These are phyloP conservation scores for Eristalis intricaria DNA, from an alignment of 2,888 invertebrate genomes.

Conservation along the genomic window DNA sequence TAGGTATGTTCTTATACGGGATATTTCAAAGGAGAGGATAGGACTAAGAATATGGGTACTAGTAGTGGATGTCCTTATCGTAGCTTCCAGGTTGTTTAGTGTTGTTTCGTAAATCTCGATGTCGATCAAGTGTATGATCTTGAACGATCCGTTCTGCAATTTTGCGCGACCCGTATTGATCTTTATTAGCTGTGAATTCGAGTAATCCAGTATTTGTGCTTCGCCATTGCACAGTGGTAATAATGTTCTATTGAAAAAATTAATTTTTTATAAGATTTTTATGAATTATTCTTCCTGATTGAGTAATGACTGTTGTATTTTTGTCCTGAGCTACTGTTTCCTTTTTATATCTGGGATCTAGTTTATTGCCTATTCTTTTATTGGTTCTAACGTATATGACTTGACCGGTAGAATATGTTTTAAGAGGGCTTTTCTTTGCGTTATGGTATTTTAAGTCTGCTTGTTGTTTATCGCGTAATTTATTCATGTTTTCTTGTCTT, in stretches of 20 bases:
- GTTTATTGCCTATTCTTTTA: constrained; percentile 10
- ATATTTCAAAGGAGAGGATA: constrained; percentile 29
- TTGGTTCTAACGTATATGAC: constrained; percentile 16
- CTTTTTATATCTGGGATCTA: constrained; percentile 14
- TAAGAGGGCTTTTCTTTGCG: constrained; percentile 32
- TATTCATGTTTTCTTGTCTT: constrained; percentile 24
- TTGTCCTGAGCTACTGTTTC: constrained; percentile 2
- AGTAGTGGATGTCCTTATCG: constrained; percentile 11
- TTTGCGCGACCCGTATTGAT: constrained; percentile 41
- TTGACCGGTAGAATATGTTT: constrained; percentile 36
- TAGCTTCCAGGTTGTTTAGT: constrained; percentile 26
- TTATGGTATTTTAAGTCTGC: constrained; percentile 55
- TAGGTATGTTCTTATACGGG: constrained; percentile 11
- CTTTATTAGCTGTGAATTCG: constrained; percentile 42
- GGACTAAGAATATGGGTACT: constrained; percentile 31
- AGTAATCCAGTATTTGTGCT: constrained; percentile 55
- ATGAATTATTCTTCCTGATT: constrained; percentile 1
- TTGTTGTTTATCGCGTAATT: constrained; percentile 46
- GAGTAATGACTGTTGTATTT: constrained; percentile 25
- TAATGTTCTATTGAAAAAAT: constrained; percentile 5
- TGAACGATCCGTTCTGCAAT: constrained; percentile 41
- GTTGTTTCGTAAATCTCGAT: constrained; percentile 25
- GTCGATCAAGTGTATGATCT: constrained; percentile 50
- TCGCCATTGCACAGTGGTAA: too few relatives aligned
- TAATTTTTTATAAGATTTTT: constrained; percentile 17